Evolutionary conservation across 2,797 vertebrate species (phyloP).

Genomic region (Remorina albescens): DNA sequence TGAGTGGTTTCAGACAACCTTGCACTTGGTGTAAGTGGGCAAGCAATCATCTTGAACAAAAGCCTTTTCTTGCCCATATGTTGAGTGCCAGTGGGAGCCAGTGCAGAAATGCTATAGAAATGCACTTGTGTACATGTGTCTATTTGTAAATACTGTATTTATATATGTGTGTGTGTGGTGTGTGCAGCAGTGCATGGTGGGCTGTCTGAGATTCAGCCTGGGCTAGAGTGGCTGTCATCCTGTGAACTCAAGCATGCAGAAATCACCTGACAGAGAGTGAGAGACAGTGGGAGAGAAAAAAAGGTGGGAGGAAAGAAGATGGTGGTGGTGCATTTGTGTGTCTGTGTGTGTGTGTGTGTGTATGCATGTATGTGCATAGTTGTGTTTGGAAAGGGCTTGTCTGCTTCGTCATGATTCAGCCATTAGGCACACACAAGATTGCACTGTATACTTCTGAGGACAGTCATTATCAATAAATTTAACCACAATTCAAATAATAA

Average conservation of each 20-base stretch:
- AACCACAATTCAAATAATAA: too few relatives aligned
- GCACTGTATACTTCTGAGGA: too few relatives aligned
- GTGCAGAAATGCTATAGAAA: slow-evolving; percentile 28
- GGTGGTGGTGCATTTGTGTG: background rate
- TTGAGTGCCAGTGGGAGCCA: slow-evolving; percentile 24
- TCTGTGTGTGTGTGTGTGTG: too few relatives aligned
- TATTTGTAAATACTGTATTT: slow-evolving; percentile 5
- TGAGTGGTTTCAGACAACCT: slow-evolving; percentile 72
- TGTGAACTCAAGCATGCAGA: slow-evolving; percentile 67
- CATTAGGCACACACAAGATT: too few relatives aligned
- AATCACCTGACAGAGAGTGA: slow-evolving; percentile 58
- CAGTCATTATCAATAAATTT: too few relatives aligned
- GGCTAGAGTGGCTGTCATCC: slow-evolving; percentile 68
- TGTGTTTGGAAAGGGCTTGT: too few relatives aligned
- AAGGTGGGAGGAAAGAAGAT: background rate
- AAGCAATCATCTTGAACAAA: slow-evolving; percentile 71
- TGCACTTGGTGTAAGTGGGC: slow-evolving; percentile 60
- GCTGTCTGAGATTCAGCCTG: slow-evolving; percentile 45
- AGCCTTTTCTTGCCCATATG: slow-evolving; percentile 53
- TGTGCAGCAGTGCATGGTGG: slow-evolving; percentile 43
- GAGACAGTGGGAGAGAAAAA: slow-evolving; percentile 21
- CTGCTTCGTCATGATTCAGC: too few relatives aligned
- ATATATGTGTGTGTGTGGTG: slow-evolving; percentile 19
- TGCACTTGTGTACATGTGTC: slow-evolving; percentile 7
- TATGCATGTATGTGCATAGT: too few relatives aligned